Conservation (phyloP, 1,140 invertebrate species). For the Drosophila melanica region DNA sequence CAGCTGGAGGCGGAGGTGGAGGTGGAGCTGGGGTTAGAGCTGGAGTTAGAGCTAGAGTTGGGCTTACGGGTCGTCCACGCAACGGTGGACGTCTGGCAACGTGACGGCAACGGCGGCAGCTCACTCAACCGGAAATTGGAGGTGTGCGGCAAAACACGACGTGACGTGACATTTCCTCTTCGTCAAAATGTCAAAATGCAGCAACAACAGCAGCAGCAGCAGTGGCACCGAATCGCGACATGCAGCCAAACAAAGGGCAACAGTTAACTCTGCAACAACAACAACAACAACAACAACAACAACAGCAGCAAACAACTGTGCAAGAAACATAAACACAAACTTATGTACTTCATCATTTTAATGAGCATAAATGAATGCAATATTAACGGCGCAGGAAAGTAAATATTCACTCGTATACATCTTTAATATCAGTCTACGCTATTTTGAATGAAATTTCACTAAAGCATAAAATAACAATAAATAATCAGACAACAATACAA, state of each 20-base stretch:
- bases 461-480: background rate
- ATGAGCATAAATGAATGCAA: conserved; percentile 22
- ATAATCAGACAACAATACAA: background rate
- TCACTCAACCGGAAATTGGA: conserved; percentile 84
- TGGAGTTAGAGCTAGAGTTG: conserved; percentile 6
- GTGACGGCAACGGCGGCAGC: conserved; percentile 54
- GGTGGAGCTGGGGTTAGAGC: conserved; percentile 8
- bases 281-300: conserved; percentile 22
- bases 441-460: background rate
- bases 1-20: conserved; percentile 3
- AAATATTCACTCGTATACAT: no score
- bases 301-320: no score
- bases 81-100: conserved; percentile 28
- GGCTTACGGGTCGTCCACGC: conserved; percentile 28
- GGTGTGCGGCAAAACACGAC: conserved; percentile 84
- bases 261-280: conserved; percentile 25
- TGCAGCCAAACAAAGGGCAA: conserved; percentile 62
- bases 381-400: background rate
- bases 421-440: no score
- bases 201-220: conserved; percentile 43
- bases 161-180: conserved; percentile 84
- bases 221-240: conserved; percentile 44
- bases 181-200: conserved; percentile 84
- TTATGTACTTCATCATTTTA: conserved; percentile 23
- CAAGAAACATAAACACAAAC: conserved; percentile 16